Percentiles rank a stretch among this genome's conserved stretches.
These are phyloP conservation scores for Paragorgia papillata DNA, from an alignment of 92 coral and sea anemone genomes.

Conservation along the genomic window DNA sequence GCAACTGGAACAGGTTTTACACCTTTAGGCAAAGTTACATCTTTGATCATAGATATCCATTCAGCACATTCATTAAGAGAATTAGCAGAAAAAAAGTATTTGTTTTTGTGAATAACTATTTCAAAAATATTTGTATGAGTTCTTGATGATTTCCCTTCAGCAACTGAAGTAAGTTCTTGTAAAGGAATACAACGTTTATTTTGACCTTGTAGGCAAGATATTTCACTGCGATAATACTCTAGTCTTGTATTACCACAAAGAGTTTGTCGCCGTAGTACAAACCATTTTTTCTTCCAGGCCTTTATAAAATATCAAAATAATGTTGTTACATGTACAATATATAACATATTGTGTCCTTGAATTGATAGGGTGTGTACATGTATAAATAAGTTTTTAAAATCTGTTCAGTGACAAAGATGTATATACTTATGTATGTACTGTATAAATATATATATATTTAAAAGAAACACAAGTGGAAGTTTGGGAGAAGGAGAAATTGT, in stretches of 20 bases:
- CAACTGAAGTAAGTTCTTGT: slow-evolving; percentile 75
- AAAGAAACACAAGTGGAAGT: too few species aligned
- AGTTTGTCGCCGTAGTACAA: slow-evolving; percentile 86
- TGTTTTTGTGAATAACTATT: slow-evolving; percentile 72
- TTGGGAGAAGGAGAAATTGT: too few species aligned
- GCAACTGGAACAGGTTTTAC: slow-evolving; percentile 75
- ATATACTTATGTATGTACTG: too few species aligned
- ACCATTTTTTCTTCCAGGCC: slow-evolving; percentile 98
- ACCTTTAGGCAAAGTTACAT: slow-evolving; percentile 84
- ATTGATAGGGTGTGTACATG: too few species aligned
- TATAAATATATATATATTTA: too few species aligned
- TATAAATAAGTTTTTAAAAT: too few species aligned
- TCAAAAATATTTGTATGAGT: slow-evolving; percentile 77
- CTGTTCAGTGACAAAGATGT: too few species aligned
- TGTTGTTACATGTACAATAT: not conserved
- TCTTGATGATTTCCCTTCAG: slow-evolving; percentile 72
- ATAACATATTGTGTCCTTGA: not conserved
- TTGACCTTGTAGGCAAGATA: slow-evolving; percentile 81
- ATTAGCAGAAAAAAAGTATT: slow-evolving; percentile 80
- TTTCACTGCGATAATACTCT: slow-evolving; percentile 87
- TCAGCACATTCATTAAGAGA: slow-evolving; percentile 74
- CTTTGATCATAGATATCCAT: slow-evolving; percentile 89
- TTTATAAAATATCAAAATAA: slow-evolving; percentile 28
- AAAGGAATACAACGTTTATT: slow-evolving; percentile 81
- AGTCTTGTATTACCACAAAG: slow-evolving; percentile 79